Evolutionary conservation across 2,888 invertebrate genomes (phyloP), one percentile per base, ranked within the genome.

Genomic region (Callimorpha dominula): DNA sequence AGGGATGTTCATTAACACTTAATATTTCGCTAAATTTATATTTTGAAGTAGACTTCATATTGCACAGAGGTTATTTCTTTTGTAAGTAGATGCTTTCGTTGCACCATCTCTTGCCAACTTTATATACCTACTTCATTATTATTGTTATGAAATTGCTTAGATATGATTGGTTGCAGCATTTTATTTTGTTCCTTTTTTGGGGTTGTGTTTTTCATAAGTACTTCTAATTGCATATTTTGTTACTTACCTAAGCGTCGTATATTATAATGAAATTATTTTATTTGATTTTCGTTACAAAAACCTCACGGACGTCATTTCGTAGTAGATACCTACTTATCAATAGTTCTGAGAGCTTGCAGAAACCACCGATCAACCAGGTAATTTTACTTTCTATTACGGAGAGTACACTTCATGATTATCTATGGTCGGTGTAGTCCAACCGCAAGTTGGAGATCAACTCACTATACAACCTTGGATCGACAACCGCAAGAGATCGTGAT

Each of bases 341-440:
- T 43, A 72, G 68, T 66, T 68, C 71, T 64, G 15, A 76, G 42
- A 62, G 40, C 43, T 72, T 52, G 68, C 78, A 74, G 68, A 81
- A 74, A 75, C 72, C 74, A 73, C 31, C 71, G 72, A 76, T 81
- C 40, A 65, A 84, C 87, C 65, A 83, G 86, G 86, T 82, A 78
- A 83, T 82, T 84, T 84, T 82, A 85, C 89, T 88, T 88, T 88
- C 89, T 87, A 86, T 86, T 85, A 79, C 82, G 77, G 50, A 72
- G 79, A 81, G 72, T 78, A 75, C 73, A 82, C 73, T 80, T 71
- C 66, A 74, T 79, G 84, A 86, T 85, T 85, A 81, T 79, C 72
- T 77, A 71, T 77, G 79, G 75, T 77, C 78, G 72, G 74, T 80
- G 78, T 70, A 60, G 62, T 57, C n/a, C 68, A 78, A 86, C 87